Evolutionary conservation across 2,888 invertebrate genomes (phyloP), one percentile per base, ranked within the genome.

Genomic region (Nomada ferruginata): DNA sequence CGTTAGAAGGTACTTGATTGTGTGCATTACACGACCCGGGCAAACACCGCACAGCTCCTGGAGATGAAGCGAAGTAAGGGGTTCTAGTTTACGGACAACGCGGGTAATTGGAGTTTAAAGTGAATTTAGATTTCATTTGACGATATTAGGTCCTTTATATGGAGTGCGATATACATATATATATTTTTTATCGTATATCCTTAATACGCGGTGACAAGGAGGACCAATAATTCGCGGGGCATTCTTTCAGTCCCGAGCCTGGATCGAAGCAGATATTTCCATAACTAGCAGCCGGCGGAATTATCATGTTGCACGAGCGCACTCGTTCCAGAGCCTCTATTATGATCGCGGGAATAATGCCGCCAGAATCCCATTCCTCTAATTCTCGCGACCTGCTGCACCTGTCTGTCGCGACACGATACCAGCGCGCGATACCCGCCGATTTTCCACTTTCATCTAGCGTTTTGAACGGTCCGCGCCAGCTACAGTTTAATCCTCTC

Each of bases 331-430:
- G 66, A 61, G 70, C 71, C 75, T 80, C 88, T 84, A 88, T 88
- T 88, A 87, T 88, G 82, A 88, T 71, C 76, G 72, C 61, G 74
- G 77, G 88, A 87, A 88, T 88, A 88, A 88, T 88, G 78, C 86
- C 86, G 73, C 76, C 79, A 65, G 73, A 77, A 88, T 83, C 78
- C 75, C 83, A 64, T 87, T 88, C 89, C 89, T 89, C 89, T 83
- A 82, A 85, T 87, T 87, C 88, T 79, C 84, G 83, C 84, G 70
- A 76, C 81, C 86, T 47, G 78, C 72, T 65, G 82, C 77, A 78
- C 73, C 83, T 86, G 83, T 85, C 90, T 90, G 89, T 81, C 82
- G 79, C 74, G 83, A 76, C 83, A 88, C 82, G 89, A 90, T 90
- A 90, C 83, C 86, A 69, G 47, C 42, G 69, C 72, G 59, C 57